A percentile compares a stretch with the other conserved stretches of the same genome.
These are phyloP conservation scores for Gisinianus flammeolus DNA, from an alignment of 2,888 invertebrate species.

Conservation along the genomic window DNA sequence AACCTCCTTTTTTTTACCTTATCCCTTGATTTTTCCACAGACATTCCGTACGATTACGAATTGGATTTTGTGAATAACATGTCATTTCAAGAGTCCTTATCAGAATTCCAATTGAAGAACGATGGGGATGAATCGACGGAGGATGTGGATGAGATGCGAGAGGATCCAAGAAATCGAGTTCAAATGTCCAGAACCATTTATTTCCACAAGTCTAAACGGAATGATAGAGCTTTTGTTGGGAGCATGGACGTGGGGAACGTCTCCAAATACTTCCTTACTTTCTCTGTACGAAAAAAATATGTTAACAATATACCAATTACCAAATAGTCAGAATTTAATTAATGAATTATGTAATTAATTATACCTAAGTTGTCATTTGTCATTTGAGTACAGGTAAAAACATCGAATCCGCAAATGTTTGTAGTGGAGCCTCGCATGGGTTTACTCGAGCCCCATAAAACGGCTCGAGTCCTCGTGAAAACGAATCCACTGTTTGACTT, in stretches of 20 bases:
- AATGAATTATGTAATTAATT: no score
- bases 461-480: not conserved
- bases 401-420: slow-evolving; percentile 33
- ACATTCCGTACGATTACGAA: no score
- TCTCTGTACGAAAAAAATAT: not conserved
- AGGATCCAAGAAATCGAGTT: not conserved
- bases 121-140: not conserved
- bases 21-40: no score
- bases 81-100: no score
- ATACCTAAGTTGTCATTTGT: no score
- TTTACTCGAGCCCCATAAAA: not conserved
- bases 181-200: not conserved
- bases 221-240: not conserved
- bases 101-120: no score
- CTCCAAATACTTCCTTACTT: slow-evolving; percentile 22
- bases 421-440: slow-evolving; percentile 12
- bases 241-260: not conserved
- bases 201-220: not conserved
- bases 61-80: no score
- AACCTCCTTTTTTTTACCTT: no score
- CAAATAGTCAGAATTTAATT: no score
- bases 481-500: slow-evolving; percentile 31
- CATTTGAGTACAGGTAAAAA: slow-evolving; percentile 33
- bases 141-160: not conserved
- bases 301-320: no score